Evolutionary conservation across 2,113 vertebrate genomes (phyloP).

Genomic region (Martes martes): DNA sequence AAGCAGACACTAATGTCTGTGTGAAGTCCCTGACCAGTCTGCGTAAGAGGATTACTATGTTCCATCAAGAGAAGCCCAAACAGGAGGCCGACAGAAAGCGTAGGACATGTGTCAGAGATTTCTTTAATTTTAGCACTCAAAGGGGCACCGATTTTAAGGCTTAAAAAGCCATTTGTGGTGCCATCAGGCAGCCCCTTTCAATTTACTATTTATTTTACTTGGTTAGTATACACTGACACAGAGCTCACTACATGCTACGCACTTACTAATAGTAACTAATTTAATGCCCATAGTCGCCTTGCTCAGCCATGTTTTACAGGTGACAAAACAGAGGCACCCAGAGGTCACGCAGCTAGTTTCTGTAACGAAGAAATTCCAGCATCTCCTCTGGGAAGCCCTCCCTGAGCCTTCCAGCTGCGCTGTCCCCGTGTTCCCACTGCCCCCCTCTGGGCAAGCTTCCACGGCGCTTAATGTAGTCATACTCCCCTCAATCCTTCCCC

Average conservation of each 20-base stretch:
- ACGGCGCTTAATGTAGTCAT: not conserved
- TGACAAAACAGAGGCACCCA: not conserved
- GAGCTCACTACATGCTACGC: not conserved
- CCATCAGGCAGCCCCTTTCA: not conserved
- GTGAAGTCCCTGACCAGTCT: conserved; percentile 10
- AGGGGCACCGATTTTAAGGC: not conserved
- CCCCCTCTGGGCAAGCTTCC: not conserved
- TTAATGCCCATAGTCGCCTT: not conserved
- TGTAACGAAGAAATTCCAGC: not conserved
- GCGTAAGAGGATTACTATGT: conserved; percentile 54
- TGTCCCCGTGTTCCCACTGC: no score
- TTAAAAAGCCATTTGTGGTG: not conserved
- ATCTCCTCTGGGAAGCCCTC: not conserved
- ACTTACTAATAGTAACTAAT: not conserved
- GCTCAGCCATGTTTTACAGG: not conserved
- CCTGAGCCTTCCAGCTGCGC: fast-evolving
- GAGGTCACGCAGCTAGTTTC: not conserved
- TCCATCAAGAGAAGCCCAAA: not conserved
- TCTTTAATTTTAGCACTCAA: not conserved
- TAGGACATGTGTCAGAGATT: not conserved
- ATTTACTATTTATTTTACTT: not conserved
- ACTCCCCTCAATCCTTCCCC: not conserved
- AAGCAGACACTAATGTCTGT: conserved; percentile 41
- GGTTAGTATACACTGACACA: not conserved
- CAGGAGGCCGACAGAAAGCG: not conserved